These are phyloP conservation scores for Sardina pilchardus DNA, from an alignment of 2,113 vertebrate species.

Conservation along the genomic window DNA sequence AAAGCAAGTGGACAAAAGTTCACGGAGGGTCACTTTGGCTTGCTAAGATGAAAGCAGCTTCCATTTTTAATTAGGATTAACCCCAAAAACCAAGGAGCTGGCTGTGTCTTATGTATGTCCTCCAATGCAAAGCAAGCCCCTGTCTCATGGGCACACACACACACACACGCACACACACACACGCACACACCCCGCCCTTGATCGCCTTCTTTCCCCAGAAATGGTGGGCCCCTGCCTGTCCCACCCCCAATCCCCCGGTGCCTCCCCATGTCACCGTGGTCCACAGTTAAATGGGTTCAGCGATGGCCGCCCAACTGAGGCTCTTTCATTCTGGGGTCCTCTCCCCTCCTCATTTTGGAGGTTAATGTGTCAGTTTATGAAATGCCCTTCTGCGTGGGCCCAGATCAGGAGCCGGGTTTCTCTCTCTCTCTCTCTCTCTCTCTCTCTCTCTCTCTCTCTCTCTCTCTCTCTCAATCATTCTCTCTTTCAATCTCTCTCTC, in stretches of 20 bases:
- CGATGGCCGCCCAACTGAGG: constrained; percentile 58
- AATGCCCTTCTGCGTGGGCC: constrained; percentile 37
- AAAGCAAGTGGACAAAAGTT: constrained; percentile 77
- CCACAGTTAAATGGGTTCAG: constrained; percentile 65
- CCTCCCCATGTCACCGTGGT: constrained; percentile 16
- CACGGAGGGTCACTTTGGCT: constrained; percentile 71
- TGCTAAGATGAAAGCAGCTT: constrained; percentile 72
- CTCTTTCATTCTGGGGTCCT: constrained; percentile 55
- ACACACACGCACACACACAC: neutral
- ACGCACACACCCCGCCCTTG: constrained; percentile 27
- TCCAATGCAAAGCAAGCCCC: constrained; percentile 48
- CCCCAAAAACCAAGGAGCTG: constrained; percentile 66
- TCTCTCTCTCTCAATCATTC: constrained; percentile 30
- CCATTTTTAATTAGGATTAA: constrained; percentile 77
- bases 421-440: constrained; percentile 27
- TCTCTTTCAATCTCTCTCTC: constrained; percentile 17
- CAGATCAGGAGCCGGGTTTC: neutral
- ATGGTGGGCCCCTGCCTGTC: constrained; percentile 35
- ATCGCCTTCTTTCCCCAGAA: constrained; percentile 16
- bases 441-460: constrained; percentile 24
- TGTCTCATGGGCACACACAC: neutral
- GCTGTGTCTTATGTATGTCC: constrained; percentile 64
- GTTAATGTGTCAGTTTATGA: constrained; percentile 71
- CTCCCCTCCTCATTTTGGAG: constrained; percentile 62
- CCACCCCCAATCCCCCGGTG: neutral